Conservation (phyloP, 1,140 invertebrate genomes). For the Caenorhabditis remanei region DNA sequence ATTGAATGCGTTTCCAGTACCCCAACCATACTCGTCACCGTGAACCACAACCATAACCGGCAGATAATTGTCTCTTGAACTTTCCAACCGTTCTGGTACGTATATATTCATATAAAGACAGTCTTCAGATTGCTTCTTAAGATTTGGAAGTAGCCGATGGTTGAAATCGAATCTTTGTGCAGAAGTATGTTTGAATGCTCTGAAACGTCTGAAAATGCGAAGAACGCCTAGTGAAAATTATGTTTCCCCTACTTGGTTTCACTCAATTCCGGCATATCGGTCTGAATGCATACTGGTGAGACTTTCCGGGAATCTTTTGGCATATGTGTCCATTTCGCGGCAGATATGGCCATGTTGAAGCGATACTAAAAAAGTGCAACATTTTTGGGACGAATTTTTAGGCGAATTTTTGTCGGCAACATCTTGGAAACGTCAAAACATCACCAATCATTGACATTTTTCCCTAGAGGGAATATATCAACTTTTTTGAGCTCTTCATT, state of each 20-base stretch:
- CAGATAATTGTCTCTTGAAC: constrained; percentile 43
- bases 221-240: not conserved
- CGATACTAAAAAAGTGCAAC: constrained; percentile 71
- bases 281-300: constrained; percentile 74
- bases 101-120: constrained; percentile 97
- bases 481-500: constrained; percentile 2
- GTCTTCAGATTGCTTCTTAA: constrained; percentile 93
- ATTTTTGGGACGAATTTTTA: not conserved
- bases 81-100: constrained; percentile 82
- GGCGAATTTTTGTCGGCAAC: constrained; percentile 32
- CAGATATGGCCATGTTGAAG: constrained; percentile 78
- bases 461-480: not conserved
- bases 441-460: constrained; percentile 51
- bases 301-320: constrained; percentile 74
- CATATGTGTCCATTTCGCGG: constrained; percentile 77
- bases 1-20: constrained; percentile 75
- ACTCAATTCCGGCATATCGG: constrained; percentile 72
- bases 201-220: constrained; percentile 81
- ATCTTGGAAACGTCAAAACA: constrained; percentile 36
- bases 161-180: constrained; percentile 88
- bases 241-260: constrained; percentile 73
- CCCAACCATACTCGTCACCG: constrained; percentile 77
- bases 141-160: constrained; percentile 86
- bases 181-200: constrained; percentile 83
- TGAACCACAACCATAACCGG: constrained; percentile 74